Base-by-base conservation (phyloP, 2,888 invertebrate genomes). In the Hydriomena furcata region DNA sequence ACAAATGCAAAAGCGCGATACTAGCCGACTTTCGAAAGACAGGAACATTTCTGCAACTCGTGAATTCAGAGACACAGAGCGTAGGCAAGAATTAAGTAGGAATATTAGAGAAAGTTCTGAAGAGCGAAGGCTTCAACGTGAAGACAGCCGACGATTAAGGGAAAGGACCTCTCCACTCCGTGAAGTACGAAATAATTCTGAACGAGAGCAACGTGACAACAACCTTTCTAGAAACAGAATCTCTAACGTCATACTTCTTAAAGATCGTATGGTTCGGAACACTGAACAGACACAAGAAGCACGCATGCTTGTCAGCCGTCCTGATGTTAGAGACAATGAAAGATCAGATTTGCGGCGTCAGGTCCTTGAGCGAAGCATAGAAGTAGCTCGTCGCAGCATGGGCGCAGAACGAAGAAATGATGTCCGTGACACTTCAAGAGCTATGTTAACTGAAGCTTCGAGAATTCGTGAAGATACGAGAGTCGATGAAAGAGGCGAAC, bases 381-480 rank as follows among this genome's bases (percentile, higher is more conserved):
- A 36, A 10, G 27, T 12, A 3, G 24, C 40, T 21, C 32, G 43
- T 13, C 47, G 40, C 11, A 55, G 32, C 12, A 38, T 37, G 25
- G 30, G 34, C 13, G 44, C 35, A 24, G 44, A 55, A 8, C 40
- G 25, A 27, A 37, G 28, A 17, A 36, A 44, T 2, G 41, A 52
- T 37, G 21, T 7, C 20, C 42, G 36, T 0, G 8, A 20, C 38
- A 47, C 13, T 20, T 13, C 23, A 12, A 52, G 36, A 21, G 37
- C 32, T 2, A 35, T 23, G 7, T 51, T 40, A 25, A 35, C 12
- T 3, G 35, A 45, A 30, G 10, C 7, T 25, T 28, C 32, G 7
- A 52, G 12, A 13, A 48, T 23, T 41, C 50, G 40, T 17, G 45
- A 51, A 31, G 37, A 45, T n/a, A 50, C 28, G 21, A 48, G 11